Evolutionary conservation across 1,140 invertebrate genomes (phyloP), one percentile per base, ranked within the genome.

Genomic region (Leguminivora glycinivorella): DNA sequence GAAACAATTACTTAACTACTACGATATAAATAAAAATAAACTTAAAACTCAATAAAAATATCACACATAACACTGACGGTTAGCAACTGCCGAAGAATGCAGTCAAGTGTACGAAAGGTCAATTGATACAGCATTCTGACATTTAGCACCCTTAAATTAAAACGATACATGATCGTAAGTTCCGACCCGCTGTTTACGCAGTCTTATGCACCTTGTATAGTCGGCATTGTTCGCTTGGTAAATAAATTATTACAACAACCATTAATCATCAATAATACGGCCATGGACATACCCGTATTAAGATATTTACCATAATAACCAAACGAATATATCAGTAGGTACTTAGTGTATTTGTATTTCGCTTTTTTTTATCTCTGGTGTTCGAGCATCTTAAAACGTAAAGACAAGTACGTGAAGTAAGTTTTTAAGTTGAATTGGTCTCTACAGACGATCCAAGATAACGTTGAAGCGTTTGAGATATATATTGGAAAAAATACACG

Each of bases 71-170:
- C 22, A 22, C 47, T 22, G 47, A 52, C 47, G 47, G 47, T 52
- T 52, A 52, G 7, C 47, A 52, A 63, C 58, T 60, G 58, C 58
- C 24, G 10, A 63, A 63, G 58, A 63, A 63, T 63, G 58, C 58
- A 63, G 58, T 63, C 58, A 63, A 24, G 58, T 63, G 58, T 63
- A 31, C n/a, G 26, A 60, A 69, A 75, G 70, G 72, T 72, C 58
- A 75, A 74, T 74, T 67, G 68, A 73, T 70, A 70, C 70, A 40
- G 34, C 24, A 69, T 69, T 40, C 70, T 79, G 75, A 67, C 78
- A 75, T 80, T 80, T 77, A 75, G 71, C 70, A 67, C 66, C 69
- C 72, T 76, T 75, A 70, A 79, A 77, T 75, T 79, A 73, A 70
- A 75, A 68, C 12, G 68, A 77, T 77, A 75, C 72, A 78, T 76